A percentile compares a stretch with the other conserved stretches of the same genome.
Conservation (phyloP, 2,113 vertebrate species). For the Sinocyclocheilus grahami region DNA sequence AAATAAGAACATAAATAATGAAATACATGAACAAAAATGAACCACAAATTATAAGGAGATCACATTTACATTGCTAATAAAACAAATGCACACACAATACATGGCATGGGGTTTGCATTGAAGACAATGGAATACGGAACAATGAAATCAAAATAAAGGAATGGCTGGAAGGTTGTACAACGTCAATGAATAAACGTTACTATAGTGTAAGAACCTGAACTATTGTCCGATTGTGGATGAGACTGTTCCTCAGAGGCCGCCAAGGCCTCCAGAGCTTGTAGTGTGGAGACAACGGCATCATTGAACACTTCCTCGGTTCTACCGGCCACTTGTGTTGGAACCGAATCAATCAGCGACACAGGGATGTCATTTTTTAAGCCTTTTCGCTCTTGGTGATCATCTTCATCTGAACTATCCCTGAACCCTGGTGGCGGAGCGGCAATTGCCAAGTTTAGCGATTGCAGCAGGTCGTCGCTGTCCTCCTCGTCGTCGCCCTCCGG, state of each 20-base stretch:
- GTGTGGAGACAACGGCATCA: constrained; percentile 86
- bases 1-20: constrained; percentile 61
- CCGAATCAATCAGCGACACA: constrained; percentile 95
- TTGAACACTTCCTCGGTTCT: constrained; percentile 85
- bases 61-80: constrained; percentile 55
- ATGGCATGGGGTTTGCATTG: constrained; percentile 72
- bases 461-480: constrained; percentile 89
- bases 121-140: constrained; percentile 59
- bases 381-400: constrained; percentile 84
- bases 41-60: constrained; percentile 39
- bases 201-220: constrained; percentile 99
- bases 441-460: constrained; percentile 96
- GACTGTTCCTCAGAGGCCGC: constrained; percentile 92
- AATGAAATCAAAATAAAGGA: constrained; percentile 72
- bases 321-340: constrained; percentile 83
- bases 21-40: constrained; percentile 56
- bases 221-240: constrained; percentile 86
- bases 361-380: constrained; percentile 84
- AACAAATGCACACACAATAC: constrained; percentile 71
- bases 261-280: constrained; percentile 91
- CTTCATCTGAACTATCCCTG: constrained; percentile 97
- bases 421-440: constrained; percentile 98
- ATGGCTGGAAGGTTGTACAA: constrained; percentile 75
- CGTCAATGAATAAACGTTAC: constrained; percentile 97
- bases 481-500: constrained; percentile 92